Evolutionary conservation across 2,888 invertebrate species (phyloP).

Genomic region (Cinara cedri): DNA sequence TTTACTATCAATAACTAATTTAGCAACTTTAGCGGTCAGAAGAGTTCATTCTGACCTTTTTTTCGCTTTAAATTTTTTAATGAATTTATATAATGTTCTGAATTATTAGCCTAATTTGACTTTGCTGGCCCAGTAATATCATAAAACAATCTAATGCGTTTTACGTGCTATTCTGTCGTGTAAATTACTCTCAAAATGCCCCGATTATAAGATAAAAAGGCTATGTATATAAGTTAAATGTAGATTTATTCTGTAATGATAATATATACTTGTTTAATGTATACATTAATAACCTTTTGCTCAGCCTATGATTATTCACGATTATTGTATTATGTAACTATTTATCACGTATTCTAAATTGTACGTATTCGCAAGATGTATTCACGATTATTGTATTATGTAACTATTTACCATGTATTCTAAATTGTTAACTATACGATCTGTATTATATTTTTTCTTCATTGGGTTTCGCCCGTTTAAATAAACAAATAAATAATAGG

Average conservation of each 20-base stretch:
- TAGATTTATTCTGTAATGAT: not conserved
- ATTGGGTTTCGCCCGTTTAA: no score
- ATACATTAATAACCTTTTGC: no score
- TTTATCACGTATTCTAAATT: no score
- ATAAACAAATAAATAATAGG: no score
- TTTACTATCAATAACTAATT: not conserved
- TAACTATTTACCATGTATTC: no score
- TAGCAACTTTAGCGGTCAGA: not conserved
- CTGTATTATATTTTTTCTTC: no score
- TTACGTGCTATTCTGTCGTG: not conserved
- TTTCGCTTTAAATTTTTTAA: not conserved
- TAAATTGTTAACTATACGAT: no score
- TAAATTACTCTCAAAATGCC: not conserved
- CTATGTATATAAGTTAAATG: not conserved
- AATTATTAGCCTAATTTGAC: not conserved
- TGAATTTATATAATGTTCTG: not conserved
- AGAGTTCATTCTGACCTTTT: not conserved
- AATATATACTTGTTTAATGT: not conserved
- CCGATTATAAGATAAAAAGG: not conserved
- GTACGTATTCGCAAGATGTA: no score
- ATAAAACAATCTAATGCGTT: not conserved
- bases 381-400: no score
- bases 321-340: no score
- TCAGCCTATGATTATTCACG: no score
- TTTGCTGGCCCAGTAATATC: not conserved